Evolutionary conservation across 2,797 vertebrate species (phyloP), one percentile per base, ranked within the genome.

Genomic region (Coilia nasus): DNA sequence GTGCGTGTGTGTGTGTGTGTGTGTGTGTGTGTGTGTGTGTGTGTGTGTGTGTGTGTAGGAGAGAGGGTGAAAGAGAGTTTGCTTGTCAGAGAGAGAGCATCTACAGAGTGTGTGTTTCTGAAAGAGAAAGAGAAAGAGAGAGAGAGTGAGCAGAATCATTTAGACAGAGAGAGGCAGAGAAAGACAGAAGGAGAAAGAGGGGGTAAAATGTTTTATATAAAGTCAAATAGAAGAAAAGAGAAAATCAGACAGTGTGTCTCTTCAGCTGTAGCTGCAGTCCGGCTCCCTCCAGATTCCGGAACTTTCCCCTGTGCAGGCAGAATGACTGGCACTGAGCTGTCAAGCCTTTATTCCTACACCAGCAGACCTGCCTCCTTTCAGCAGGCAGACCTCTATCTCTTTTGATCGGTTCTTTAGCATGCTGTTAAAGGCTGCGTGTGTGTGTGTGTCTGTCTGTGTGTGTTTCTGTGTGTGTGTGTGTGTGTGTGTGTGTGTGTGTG

Each of bases 61-160:
- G 50, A 54, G 50, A 54, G 50, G 56, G 46, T 21, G 64, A 57
- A 64, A n/a, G 82, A 83, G 23, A 56, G 35, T 56, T 10, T 12
- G 54, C 10, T 56, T 41, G 2, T 41, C 35, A 41, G 35, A 41
- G 2, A 41, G 35, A 41, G 35, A 41, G 35, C 35, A 23, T 71
- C 21, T 23, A 71, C 19, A 7, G 41, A 83, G 60, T 35, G 83
- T 83, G 83, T 85, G 83, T 83, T 85, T 83, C 82, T 86, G 86
- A 64, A 62, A 83, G 50, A 54, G 50, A 54, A 7, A 54, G 50
- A 54, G 50, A 78, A 23, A 35, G 25, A 57, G 83, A n/a, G 82
- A 83, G 57, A 60, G 57, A 60, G 5, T 7, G 60, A 41, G 35
- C 35, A 41, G 35, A 41, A 41, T 2, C 35, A 41, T 41, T 41